Conservation (phyloP, 2,113 vertebrate species). For the Maccullochella peelii region DNA sequence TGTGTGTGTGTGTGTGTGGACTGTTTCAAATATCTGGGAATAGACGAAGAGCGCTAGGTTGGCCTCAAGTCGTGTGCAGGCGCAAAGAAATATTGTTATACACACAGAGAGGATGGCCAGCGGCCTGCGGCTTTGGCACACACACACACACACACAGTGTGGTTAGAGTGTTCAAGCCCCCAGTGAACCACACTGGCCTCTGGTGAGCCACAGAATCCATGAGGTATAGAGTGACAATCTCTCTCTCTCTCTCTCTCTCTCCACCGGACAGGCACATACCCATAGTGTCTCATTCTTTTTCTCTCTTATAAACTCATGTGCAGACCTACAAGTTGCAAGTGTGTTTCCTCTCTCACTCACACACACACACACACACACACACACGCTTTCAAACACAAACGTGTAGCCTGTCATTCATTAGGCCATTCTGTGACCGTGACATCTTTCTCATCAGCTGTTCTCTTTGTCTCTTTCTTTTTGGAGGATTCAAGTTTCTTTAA, state of each 20-base stretch:
- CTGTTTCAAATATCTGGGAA: constrained; percentile 13
- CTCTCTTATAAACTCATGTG: not conserved
- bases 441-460: not conserved
- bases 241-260: constrained; percentile 16
- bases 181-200: constrained; percentile 82
- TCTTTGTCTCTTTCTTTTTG: not conserved
- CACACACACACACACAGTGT: constrained; percentile 58
- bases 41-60: not conserved
- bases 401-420: not conserved
- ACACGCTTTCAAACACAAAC: not conserved
- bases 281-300: not conserved
- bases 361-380: not conserved
- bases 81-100: constrained; percentile 53
- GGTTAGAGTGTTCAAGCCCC: constrained; percentile 79
- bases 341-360: not conserved
- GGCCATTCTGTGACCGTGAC: not conserved
- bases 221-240: constrained; percentile 79
- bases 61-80: constrained; percentile 5
- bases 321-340: not conserved
- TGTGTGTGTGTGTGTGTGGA: constrained; percentile 1
- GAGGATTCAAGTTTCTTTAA: not conserved
- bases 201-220: constrained; percentile 81
- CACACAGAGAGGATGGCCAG: constrained; percentile 24
- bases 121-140: constrained; percentile 64
- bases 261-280: not conserved